Evolutionary conservation across 2,113 vertebrate genomes (phyloP).

Genomic region (Phalacrocorax carbo): DNA sequence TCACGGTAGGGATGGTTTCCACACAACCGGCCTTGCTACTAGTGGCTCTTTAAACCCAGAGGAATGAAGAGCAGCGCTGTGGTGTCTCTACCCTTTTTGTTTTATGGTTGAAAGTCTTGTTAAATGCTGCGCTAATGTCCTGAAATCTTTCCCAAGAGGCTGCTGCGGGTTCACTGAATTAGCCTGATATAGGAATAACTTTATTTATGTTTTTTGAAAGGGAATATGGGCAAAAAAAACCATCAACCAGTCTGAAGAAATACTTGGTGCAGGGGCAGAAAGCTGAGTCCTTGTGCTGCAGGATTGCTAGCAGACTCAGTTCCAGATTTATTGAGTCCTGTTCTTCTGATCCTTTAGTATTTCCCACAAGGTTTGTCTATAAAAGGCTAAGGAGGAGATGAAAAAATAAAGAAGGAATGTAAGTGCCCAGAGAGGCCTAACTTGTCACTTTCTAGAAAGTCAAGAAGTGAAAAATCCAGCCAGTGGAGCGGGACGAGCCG

Average conservation of each 20-base stretch:
- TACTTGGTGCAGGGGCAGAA: background rate
- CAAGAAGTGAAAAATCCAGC: background rate
- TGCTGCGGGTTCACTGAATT: background rate
- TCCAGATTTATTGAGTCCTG: background rate
- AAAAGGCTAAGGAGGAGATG: background rate
- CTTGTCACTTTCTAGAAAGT: background rate
- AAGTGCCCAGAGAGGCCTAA: background rate
- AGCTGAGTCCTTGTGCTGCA: background rate
- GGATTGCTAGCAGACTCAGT: background rate
- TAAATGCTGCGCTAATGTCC: background rate
- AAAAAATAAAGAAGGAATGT: background rate
- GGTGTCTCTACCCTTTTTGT: background rate
- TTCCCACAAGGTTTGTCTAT: background rate
- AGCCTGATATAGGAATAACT: background rate
- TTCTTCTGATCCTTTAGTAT: background rate
- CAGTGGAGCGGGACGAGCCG: rapidly evolving
- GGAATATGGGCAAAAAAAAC: background rate
- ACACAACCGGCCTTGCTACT: background rate
- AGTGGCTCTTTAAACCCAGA: background rate
- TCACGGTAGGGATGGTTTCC: background rate
- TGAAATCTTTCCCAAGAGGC: background rate
- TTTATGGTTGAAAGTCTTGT: background rate
- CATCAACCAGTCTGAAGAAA: background rate
- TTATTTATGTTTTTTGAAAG: background rate
- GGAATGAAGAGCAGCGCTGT: background rate